Evolutionary conservation across 2,797 vertebrate genomes (phyloP), one percentile per base, ranked within the genome.

Genomic region (Gallinago nigripennis): DNA sequence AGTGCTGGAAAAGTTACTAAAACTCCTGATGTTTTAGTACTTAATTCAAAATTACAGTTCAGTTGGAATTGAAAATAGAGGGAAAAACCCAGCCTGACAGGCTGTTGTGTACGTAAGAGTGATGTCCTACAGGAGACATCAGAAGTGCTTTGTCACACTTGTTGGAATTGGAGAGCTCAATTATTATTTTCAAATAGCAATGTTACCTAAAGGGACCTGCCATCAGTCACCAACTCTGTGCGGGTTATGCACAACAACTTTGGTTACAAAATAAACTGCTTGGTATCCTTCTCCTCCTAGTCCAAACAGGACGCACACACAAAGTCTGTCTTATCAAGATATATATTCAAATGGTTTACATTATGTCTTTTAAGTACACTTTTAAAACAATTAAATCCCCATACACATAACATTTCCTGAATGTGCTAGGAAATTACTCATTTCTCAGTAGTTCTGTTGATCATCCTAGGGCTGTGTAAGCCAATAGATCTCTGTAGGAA

Each of bases 141-240:
- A 69, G 69, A 86, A 66, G 53, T 30, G 19, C 23, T 69, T 15
- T 24, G 30, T 68, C 60, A 56, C 24, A 41, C 41, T 45, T 39
- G 18, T 45, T 72, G 61, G 14, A 37, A 31, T 72, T 30, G 41
- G 35, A 39, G 31, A 78, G 30, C 20, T 35, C 45, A 3, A 2
- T 35, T 23, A 12, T 57, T 28, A 63, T 27, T 64, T 23, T 14
- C 45, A 78, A 48, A 72, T 41, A 41, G 12, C 48, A 11, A 27
- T 19, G n/a, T 48, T 63, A 30, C 60, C 28, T 50, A 37, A 48
- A 54, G 10, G 25, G 19, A 31, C 24, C 35, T 48, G 31, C 17
- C 24, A 41, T 41, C 81, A 31, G 31, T 28, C 2, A 7, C 75
- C 30, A 39, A 13, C 37, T 57, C 4, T 33, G 57, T 0, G 0